Conservation (phyloP, 2,888 invertebrate genomes). For the Lasioglossum leucozonium region DNA sequence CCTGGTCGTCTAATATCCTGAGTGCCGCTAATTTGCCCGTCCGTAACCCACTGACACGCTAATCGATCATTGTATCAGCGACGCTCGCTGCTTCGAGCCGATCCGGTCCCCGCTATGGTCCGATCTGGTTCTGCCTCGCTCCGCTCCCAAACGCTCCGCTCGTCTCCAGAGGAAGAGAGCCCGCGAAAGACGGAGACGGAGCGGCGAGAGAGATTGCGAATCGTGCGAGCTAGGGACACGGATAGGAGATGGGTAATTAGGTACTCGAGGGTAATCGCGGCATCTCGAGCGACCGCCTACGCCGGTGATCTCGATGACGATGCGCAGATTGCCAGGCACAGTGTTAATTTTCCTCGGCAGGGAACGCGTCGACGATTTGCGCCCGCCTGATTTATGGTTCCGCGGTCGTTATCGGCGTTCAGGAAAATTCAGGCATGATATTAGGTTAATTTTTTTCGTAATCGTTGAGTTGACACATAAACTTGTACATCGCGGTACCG, state of each 20-base stretch:
- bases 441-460: not conserved
- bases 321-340: conserved; percentile 55
- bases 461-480: no score
- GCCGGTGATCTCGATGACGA: conserved; percentile 57
- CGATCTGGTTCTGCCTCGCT: not conserved
- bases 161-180: conserved; percentile 34
- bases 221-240: conserved; percentile 49
- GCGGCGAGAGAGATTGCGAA: conserved; percentile 40
- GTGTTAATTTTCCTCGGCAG: conserved; percentile 42
- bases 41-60: conserved; percentile 76
- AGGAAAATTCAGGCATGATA: not conserved
- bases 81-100: conserved; percentile 13
- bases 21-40: conserved; percentile 81
- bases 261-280: conserved; percentile 72
- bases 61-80: conserved; percentile 75
- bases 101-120: conserved; percentile 13
- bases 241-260: conserved; percentile 71
- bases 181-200: conserved; percentile 35
- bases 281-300: conserved; percentile 63
- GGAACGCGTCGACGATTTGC: not conserved
- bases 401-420: not conserved
- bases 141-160: not conserved
- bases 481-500: not conserved
- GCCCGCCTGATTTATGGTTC: not conserved
- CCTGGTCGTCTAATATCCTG: conserved; percentile 80